A percentile compares a stretch with the other conserved stretches of the same genome.
Conservation (phyloP, 2,113 vertebrate species). For the human region DNA sequence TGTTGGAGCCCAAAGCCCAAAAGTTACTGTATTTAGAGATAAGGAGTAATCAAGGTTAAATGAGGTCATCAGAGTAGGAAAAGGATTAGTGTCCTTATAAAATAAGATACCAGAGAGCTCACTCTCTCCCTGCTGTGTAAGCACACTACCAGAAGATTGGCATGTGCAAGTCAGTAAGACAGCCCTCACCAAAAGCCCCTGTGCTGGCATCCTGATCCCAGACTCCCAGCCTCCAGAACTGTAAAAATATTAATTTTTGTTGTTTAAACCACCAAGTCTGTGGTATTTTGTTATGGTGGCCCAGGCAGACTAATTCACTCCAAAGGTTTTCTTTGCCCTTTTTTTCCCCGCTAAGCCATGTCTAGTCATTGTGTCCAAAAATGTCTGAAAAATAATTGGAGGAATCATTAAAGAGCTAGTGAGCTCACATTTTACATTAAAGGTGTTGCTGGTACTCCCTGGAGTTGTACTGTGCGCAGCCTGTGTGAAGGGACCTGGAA, state of each 20-base stretch:
- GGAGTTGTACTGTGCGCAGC: neutral
- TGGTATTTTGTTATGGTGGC: neutral
- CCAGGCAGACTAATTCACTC: neutral
- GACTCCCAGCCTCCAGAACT: neutral
- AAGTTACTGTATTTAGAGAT: neutral
- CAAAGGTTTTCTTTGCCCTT: neutral
- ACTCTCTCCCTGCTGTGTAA: neutral
- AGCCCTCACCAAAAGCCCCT: neutral
- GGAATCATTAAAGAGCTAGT: neutral
- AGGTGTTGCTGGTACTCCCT: neutral
- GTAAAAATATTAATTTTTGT: neutral
- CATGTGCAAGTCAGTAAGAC: neutral
- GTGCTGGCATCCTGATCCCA: neutral
- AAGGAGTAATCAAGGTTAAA: neutral
- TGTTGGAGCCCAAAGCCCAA: neutral
- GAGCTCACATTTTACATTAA: neutral
- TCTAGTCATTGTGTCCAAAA: neutral
- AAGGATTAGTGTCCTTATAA: neutral
- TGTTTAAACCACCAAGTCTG: neutral
- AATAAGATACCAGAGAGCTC: neutral
- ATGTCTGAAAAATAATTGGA: neutral
- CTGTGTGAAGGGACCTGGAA: neutral
- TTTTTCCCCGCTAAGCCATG: neutral
- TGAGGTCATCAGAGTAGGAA: neutral
- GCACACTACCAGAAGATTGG: neutral